phyloP scores from a whole-genome alignment of 2,113 vertebrate genomes.

The Bufo gargarizans region DNA sequence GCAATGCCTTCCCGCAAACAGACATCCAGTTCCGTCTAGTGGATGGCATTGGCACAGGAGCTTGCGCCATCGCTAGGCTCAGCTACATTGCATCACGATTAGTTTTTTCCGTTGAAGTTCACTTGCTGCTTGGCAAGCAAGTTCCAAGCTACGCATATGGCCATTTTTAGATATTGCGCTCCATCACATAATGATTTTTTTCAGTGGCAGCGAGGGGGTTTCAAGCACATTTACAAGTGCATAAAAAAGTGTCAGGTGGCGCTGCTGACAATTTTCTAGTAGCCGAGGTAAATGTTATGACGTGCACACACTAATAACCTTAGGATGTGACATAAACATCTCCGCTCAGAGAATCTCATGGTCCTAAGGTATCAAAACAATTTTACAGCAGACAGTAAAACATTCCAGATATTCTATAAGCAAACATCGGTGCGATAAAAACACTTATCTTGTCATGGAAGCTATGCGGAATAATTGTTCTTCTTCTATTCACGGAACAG shows the following conservation, averaged over 20 bases:
- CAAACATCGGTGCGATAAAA: constrained; percentile 33
- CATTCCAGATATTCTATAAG: constrained; percentile 40
- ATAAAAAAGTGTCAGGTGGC: constrained; percentile 2
- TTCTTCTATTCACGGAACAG: not conserved
- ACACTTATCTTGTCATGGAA: constrained; percentile 18
- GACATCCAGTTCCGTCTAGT: too few species aligned
- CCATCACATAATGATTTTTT: not conserved
- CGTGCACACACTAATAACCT: constrained; percentile 33
- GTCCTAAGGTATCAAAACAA: not conserved
- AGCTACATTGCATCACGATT: too few species aligned
- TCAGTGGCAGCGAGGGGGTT: not conserved
- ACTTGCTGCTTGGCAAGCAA: too few species aligned
- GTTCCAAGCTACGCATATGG: too few species aligned
- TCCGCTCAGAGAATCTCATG: not conserved
- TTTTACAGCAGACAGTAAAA: constrained; percentile 23
- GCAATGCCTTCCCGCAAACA: too few species aligned
- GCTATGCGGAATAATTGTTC: not conserved
- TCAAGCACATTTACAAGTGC: constrained; percentile 19
- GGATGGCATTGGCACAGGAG: too few species aligned
- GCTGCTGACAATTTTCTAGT: not conserved
- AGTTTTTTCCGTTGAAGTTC: too few species aligned
- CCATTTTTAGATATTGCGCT: not conserved
- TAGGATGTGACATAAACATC: constrained; percentile 34
- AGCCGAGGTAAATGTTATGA: constrained; percentile 47
- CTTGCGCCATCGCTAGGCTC: too few species aligned